phyloP scores from a whole-genome alignment of 2,888 invertebrate genomes.

The Cheilosia grossa region DNA sequence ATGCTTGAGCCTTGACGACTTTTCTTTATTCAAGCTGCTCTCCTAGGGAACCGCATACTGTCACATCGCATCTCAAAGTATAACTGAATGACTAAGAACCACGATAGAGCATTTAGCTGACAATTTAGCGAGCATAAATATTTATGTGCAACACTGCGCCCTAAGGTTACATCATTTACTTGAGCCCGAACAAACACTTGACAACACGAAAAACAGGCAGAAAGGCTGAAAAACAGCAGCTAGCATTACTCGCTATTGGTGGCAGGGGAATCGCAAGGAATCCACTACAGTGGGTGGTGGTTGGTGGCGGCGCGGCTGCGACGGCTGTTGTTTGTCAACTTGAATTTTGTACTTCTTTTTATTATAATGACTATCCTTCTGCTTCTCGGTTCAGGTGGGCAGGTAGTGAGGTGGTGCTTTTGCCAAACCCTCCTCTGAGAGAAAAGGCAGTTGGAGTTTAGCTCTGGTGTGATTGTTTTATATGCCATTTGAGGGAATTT shows the following conservation, averaged over 20 bases:
- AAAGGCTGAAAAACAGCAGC: slow-evolving; percentile 62
- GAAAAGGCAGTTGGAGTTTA: slow-evolving; percentile 34
- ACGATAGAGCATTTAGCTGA: slow-evolving; percentile 71
- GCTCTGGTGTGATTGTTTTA: slow-evolving; percentile 46
- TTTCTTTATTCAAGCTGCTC: slow-evolving; percentile 24
- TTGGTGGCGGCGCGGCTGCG: not conserved
- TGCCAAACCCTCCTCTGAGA: slow-evolving; percentile 2
- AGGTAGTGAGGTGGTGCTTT: slow-evolving; percentile 12
- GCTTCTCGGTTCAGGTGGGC: slow-evolving; percentile 21
- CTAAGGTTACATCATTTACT: slow-evolving; percentile 71
- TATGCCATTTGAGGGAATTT: slow-evolving; percentile 48
- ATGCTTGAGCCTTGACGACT: slow-evolving; percentile 47
- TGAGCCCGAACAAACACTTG: slow-evolving; percentile 64
- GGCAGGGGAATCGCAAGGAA: slow-evolving; percentile 49
- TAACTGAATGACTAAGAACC: slow-evolving; percentile 61
- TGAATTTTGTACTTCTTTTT: slow-evolving; percentile 60
- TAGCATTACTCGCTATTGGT: slow-evolving; percentile 36
- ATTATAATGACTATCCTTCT: slow-evolving; percentile 62
- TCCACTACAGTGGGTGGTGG: slow-evolving; percentile 11
- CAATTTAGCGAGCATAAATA: slow-evolving; percentile 72
- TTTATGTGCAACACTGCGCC: slow-evolving; percentile 71
- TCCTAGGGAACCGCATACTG: slow-evolving; percentile 27
- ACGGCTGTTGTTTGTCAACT: slow-evolving; percentile 57
- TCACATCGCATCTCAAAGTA: slow-evolving; percentile 48
- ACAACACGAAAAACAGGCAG: slow-evolving; percentile 30